Percentiles rank a stretch among this genome's conserved stretches.
Conservation (phyloP, 23 tunicate species). For the Phallusia fumigata region DNA sequence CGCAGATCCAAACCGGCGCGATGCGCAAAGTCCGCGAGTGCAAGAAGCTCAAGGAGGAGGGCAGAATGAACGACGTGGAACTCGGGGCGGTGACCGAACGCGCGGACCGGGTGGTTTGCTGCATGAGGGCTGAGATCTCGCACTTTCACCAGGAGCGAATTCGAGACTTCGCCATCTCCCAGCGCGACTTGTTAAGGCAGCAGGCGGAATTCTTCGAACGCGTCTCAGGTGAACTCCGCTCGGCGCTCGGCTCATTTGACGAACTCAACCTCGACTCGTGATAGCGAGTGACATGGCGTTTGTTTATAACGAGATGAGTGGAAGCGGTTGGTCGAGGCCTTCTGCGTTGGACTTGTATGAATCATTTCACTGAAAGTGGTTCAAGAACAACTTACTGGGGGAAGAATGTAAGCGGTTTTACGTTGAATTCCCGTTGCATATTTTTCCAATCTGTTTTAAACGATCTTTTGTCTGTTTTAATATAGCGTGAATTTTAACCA, state of each 20-base stretch:
- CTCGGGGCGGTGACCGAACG: constrained; percentile 81
- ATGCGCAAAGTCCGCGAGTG: constrained; percentile 87
- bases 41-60: constrained; percentile 70
- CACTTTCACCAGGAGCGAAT: constrained; percentile 87
- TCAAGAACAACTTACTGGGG: too few relatives aligned
- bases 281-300: background rate
- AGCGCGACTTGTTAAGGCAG: constrained; percentile 40
- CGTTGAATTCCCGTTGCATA: too few relatives aligned
- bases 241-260: constrained; percentile 45
- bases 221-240: constrained; percentile 55
- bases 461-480: too few relatives aligned
- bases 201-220: constrained; percentile 81
- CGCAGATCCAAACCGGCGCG: constrained; percentile 89
- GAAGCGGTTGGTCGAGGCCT: too few relatives aligned
- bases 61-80: constrained; percentile 70
- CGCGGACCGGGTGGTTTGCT: constrained; percentile 53
- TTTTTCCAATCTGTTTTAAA: too few relatives aligned
- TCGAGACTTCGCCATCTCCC: constrained; percentile 55
- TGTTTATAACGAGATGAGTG: too few relatives aligned
- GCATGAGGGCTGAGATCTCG: constrained; percentile 80
- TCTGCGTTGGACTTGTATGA: too few relatives aligned
- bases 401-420: too few relatives aligned
- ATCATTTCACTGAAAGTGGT: too few relatives aligned
- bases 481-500: too few relatives aligned
- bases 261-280: constrained; percentile 28